Evolutionary conservation across 2,113 vertebrate genomes (phyloP), one percentile per base, ranked within the genome.

Genomic region (Lucifuga dentata): DNA sequence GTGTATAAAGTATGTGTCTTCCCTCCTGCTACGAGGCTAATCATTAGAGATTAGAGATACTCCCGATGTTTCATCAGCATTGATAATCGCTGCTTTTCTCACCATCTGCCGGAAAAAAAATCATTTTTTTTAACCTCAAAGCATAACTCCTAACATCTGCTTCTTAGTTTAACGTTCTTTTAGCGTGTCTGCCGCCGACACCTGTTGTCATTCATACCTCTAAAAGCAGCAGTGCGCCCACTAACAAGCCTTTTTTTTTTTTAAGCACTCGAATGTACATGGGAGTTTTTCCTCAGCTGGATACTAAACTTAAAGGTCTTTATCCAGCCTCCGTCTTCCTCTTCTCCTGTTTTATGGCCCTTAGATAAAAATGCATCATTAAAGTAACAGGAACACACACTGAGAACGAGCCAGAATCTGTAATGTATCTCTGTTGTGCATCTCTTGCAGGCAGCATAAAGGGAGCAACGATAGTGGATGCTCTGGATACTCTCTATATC

Each of bases 391-490:
- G 26, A 3, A 29, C 26, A 8, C 11, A 11, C 8, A 11, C 33
- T 11, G 6, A 35, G 33, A n/a, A n/a, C n/a, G n/a, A n/a, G n/a
- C n/a, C n/a, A n/a, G n/a, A 35, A 5, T 52, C 24, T 19, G n/a
- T 53, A 40, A 36, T 29, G 3, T 41, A 8, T 43, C 20, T 58
- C 5, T 43, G 20, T 11, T 33, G 1, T 58, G 13, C 67, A 33
- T 76, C 17, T 68, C 3, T 56, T 76, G 2, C 80, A 91, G 90
- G 90, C 23, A 88, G 86, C 21, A 87, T 90, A 81, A 95, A 96
- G 88, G 97, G 97, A 92, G 97, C 97, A 24, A 98, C 97, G 15
- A 98, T 99, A 65, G 96, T 98, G 76, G 98, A 98, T 72, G 95
- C 97, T 46, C 92, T 99, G 86, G 98, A 99, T 84, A 97, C 96